Base-by-base conservation (phyloP, 2,888 invertebrate genomes). In the Doris montereyensis region DNA sequence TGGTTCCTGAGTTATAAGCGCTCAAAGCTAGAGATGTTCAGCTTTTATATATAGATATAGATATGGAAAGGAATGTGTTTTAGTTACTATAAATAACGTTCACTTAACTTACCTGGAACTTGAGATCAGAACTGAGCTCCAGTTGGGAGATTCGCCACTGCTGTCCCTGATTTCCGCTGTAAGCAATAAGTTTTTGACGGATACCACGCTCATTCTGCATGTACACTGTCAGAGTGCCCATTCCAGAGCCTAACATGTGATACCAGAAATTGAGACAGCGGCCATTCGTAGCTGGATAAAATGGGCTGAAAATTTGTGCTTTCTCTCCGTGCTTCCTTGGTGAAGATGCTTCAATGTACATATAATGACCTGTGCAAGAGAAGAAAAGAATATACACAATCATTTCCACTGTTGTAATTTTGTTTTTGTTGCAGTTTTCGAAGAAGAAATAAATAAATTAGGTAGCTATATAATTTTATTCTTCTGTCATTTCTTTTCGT, bases 321-420 rank as follows among this genome's bases (percentile, higher is more conserved):
- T 89, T 89, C 84, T 94, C 93, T 0, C 93, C 93, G 1, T 93
- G 92, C 81, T 93, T 86, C 74, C 93, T 89, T 0, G 93, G 93
- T 82, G 92, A 93, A 4, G 92, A 90, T 0, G 94, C 79, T 58
- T 83, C 83, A 17, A 84, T 84, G 77, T 82, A 82, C 80, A 85
- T 82, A 77, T 84, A 85, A 78, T 85, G 85, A 24, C 85, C 85
- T 85, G 32, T 62, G 62, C 4, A n/a, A 30, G 28, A n/a, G n/a
- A n/a, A n/a, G n/a, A n/a, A n/a, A n/a, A n/a, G n/a, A n/a, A n/a
- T n/a, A n/a, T n/a, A n/a, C n/a, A n/a, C n/a, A n/a, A n/a, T n/a
- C n/a, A n/a, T n/a, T n/a, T n/a, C n/a, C n/a, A n/a, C n/a, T n/a
- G n/a, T n/a, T n/a, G n/a, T n/a, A n/a, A n/a, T n/a, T n/a, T n/a